These are phyloP conservation scores for Melanotus villosus DNA, from an alignment of 2,888 invertebrate species.

Conservation along the genomic window DNA sequence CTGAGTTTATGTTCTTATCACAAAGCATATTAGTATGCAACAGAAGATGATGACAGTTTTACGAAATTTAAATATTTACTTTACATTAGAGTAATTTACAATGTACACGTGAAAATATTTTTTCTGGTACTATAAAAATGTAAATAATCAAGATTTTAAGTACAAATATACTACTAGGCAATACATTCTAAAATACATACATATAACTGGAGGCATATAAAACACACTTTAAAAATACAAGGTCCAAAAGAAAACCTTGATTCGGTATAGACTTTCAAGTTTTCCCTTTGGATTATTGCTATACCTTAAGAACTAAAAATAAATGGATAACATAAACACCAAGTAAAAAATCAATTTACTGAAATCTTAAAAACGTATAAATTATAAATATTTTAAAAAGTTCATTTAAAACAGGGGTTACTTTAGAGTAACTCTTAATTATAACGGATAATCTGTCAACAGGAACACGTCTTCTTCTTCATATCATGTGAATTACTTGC, in stretches of 20 bases:
- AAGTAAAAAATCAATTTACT: background rate
- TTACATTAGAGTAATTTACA: slow-evolving; percentile 19
- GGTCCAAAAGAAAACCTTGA: slow-evolving; percentile 1
- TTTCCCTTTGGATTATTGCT: slow-evolving; percentile 8
- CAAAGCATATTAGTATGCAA: too few species aligned
- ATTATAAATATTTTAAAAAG: slow-evolving; percentile 29
- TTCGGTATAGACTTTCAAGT: background rate
- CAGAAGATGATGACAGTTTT: too few species aligned
- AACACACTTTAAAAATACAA: slow-evolving; percentile 4
- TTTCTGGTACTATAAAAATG: slow-evolving; percentile 23
- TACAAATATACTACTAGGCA: slow-evolving; percentile 27
- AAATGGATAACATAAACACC: background rate
- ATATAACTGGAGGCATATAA: background rate
- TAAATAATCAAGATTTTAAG: slow-evolving; percentile 31
- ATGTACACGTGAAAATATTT: slow-evolving; percentile 26
- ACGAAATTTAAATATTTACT: slow-evolving; percentile 31
- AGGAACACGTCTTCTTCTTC: slow-evolving; percentile 57
- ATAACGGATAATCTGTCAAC: slow-evolving; percentile 49
- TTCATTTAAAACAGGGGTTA: background rate
- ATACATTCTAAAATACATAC: background rate
- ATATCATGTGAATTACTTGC: slow-evolving; percentile 60
- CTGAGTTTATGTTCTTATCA: too few species aligned
- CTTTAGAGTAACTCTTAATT: slow-evolving; percentile 23
- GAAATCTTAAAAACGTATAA: slow-evolving; percentile 14
- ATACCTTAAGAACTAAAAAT: background rate